These are phyloP conservation scores for Phania funesta DNA, from an alignment of 2,888 invertebrate genomes.

Conservation along the genomic window DNA sequence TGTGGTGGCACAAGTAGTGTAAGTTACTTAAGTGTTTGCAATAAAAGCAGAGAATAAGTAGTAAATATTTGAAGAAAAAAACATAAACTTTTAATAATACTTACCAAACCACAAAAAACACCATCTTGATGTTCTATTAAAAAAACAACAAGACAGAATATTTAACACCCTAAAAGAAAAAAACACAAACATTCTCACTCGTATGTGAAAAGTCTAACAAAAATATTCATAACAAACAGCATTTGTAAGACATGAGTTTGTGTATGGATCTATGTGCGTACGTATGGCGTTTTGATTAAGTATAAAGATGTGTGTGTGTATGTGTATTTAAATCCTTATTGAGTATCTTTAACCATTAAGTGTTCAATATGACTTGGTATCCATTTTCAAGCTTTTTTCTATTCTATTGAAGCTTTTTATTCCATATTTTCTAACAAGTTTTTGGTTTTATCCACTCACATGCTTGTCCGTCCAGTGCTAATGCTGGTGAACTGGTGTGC, in stretches of 20 bases:
- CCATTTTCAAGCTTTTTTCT: not conserved
- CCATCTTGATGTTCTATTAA: constrained; percentile 48
- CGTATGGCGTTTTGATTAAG: not conserved
- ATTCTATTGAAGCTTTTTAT: not conserved
- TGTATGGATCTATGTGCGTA: not conserved
- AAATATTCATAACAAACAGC: not conserved
- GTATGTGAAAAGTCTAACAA: constrained; percentile 6
- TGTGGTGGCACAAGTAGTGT: constrained; percentile 19
- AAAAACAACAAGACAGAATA: constrained; percentile 24
- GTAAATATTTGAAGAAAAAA: constrained; percentile 44
- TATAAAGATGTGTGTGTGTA: not conserved
- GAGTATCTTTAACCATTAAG: constrained; percentile 53
- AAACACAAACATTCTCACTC: constrained; percentile 1
- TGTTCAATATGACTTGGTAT: constrained; percentile 39
- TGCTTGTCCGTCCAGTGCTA: too few species aligned
- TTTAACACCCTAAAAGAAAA: constrained; percentile 42
- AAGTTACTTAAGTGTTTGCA: constrained; percentile 53
- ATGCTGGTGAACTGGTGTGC: too few species aligned
- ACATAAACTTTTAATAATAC: constrained; percentile 63
- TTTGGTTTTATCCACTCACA: constrained; percentile 65
- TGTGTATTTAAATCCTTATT: constrained; percentile 44
- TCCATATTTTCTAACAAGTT: constrained; percentile 55
- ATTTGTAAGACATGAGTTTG: not conserved
- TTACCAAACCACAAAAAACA: constrained; percentile 59
- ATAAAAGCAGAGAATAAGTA: constrained; percentile 24